Conservation (phyloP, 2,113 vertebrate species). For the Channa argus region DNA sequence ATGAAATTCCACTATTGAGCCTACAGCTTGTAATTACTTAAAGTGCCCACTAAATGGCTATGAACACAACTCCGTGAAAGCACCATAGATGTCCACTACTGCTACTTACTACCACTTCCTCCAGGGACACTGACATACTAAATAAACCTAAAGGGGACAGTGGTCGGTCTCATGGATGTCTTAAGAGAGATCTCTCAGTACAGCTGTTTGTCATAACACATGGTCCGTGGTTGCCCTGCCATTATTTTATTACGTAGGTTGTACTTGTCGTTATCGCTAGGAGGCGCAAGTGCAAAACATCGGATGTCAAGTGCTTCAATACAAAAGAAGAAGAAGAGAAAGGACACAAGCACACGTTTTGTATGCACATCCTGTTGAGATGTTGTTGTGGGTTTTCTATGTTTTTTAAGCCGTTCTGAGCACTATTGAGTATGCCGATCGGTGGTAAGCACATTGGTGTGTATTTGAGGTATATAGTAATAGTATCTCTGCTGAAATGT, state of each 20-base stretch:
- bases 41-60: too few species aligned
- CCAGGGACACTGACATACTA: too few species aligned
- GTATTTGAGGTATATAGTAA: background rate
- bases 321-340: conserved; percentile 24
- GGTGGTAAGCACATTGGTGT: background rate
- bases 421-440: conserved; percentile 14
- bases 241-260: background rate
- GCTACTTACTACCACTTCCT: too few species aligned
- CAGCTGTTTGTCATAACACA: too few species aligned
- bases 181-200: too few species aligned
- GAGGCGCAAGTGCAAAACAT: conserved; percentile 4
- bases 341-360: background rate
- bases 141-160: too few species aligned
- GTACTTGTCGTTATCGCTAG: background rate
- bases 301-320: rapidly evolving
- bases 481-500: conserved; percentile 50
- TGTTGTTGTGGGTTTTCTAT: conserved; percentile 9
- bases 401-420: background rate
- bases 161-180: too few species aligned
- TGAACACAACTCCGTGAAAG: too few species aligned
- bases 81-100: too few species aligned
- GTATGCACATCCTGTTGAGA: background rate
- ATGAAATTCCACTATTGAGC: too few species aligned
- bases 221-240: too few species aligned
- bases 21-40: too few species aligned